A percentile compares a stretch with the other conserved stretches of the same genome.
Evolutionary conservation across 2,797 vertebrate species (phyloP).

Genomic region (Australoheros facetus): DNA sequence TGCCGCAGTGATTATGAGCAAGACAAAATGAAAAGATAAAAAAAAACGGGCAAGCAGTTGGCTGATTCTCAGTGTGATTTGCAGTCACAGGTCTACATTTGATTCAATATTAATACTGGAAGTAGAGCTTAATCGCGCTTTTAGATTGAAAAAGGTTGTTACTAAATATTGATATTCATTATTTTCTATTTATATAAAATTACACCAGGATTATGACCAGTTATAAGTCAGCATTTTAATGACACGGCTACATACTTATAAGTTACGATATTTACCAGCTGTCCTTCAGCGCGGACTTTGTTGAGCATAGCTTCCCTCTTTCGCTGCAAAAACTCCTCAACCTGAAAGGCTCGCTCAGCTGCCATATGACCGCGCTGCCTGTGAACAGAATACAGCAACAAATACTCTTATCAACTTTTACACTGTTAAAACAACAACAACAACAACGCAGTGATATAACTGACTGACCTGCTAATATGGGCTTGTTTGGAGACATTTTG

Average conservation of each 20-base stretch:
- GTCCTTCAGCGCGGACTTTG: slow-evolving; percentile 96
- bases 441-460: too few relatives aligned
- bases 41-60: background rate
- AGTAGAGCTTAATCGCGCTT: background rate
- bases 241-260: background rate
- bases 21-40: background rate
- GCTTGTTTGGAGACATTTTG: slow-evolving; percentile 81
- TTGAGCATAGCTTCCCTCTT: slow-evolving; percentile 95
- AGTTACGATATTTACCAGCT: slow-evolving; percentile 85
- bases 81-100: background rate
- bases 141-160: background rate
- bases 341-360: slow-evolving; percentile 87
- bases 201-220: background rate
- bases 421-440: background rate
- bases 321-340: slow-evolving; percentile 95
- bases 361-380: slow-evolving; percentile 86
- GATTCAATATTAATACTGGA: background rate
- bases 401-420: background rate
- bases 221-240: background rate
- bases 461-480: slow-evolving; percentile 71
- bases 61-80: background rate
- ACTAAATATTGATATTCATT: background rate
- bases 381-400: slow-evolving; percentile 27
- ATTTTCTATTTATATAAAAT: slow-evolving; percentile 2
- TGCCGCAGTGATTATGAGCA: slow-evolving; percentile 28